Conservation (phyloP, 2,113 vertebrate genomes). For the Upupa epops region DNA sequence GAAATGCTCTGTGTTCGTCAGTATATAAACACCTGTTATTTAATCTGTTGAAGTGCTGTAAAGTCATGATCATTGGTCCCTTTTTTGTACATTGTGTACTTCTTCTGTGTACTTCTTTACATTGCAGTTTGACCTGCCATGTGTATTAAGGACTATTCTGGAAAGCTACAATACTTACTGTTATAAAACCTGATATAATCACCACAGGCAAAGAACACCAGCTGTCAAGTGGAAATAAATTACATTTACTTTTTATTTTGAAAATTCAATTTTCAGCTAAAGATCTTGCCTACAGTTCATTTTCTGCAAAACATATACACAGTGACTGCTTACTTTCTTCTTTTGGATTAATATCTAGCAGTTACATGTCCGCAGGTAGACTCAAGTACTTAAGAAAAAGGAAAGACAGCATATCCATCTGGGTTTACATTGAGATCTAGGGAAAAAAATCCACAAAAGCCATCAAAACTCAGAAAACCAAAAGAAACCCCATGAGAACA, state of each 20-base stretch:
- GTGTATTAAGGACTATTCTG: background rate
- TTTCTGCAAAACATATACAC: background rate
- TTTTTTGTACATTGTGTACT: background rate
- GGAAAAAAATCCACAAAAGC: background rate
- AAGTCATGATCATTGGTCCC: background rate
- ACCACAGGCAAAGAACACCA: background rate
- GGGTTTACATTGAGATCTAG: background rate
- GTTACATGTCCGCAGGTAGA: background rate
- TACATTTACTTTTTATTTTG: background rate
- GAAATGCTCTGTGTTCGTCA: background rate
- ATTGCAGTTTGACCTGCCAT: background rate
- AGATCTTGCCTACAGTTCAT: background rate
- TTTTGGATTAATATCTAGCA: background rate
- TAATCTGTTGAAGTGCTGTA: background rate
- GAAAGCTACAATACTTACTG: background rate
- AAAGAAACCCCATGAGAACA: background rate
- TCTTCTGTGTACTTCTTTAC: background rate
- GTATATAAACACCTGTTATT: background rate
- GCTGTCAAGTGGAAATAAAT: background rate
- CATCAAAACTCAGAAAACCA: background rate
- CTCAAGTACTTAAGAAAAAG: background rate
- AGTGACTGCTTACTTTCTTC: background rate
- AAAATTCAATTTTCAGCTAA: constrained; percentile 5
- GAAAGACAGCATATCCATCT: background rate
- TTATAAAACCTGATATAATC: constrained; percentile 9